Evolutionary conservation across 2,797 vertebrate species (phyloP), one percentile per base, ranked within the genome.

Genomic region (Sebastes wilsoni): DNA sequence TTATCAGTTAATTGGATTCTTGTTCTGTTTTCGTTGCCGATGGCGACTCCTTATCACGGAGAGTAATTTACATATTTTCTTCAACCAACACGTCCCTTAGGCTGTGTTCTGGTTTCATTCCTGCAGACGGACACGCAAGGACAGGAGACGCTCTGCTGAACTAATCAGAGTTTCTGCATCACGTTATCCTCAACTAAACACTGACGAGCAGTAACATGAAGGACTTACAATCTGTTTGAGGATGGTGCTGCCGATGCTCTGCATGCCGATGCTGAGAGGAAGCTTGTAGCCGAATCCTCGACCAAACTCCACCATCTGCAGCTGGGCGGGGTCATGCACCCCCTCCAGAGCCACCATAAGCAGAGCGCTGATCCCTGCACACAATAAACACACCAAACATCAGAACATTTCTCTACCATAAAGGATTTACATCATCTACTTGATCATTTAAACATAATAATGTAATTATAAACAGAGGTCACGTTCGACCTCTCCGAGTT

Each of bases 271-370:
- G 72, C 87, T 96, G 71, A 98, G 93, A 49, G 94, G 96, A 28
- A 96, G 84, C 0, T 85, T 93, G 89, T 97, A 97, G 2, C 83
- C 87, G 56, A 97, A 97, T 0, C 98, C 97, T 88, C 97, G 94
- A n/a, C 97, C 98, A 67, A 97, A 99, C 84, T 98, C 97, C 64
- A 98, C 73, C 91, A 95, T 96, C 91, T 95, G 96, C 64, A 99
- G 93, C 62, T 96, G 94, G 52, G 84, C 78, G 27, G 94, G 28
- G 32, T 95, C 91, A 10, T 76, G 86, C 1, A 72, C 91, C 25
- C 94, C 95, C 64, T 97, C 97, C 91, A 99, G 80, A 2, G 96
- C 97, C 82, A 98, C 89, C 0, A 90, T 30, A 3, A 99, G 89
- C 79, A 99, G 92, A 8, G 96, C 96, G 78, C 92, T 92, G 77